phyloP scores from a whole-genome alignment of 2,113 vertebrate species.

The Amphiprion ocellaris region DNA sequence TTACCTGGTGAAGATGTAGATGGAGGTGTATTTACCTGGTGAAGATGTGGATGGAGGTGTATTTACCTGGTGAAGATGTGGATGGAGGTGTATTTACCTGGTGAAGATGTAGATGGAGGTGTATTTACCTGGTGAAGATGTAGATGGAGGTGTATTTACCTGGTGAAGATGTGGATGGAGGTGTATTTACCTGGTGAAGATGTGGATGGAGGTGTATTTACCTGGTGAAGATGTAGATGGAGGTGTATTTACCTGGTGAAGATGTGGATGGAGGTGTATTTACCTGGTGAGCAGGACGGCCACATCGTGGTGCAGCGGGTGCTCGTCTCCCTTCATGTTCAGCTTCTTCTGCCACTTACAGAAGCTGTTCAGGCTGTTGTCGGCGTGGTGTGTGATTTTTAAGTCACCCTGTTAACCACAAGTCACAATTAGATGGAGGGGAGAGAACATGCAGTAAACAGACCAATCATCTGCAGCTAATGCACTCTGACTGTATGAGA shows the following conservation, averaged over 20 bases:
- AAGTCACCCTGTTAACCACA: constrained; percentile 88
- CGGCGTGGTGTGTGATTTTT: constrained; percentile 95
- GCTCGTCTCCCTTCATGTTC: constrained; percentile 91
- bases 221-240: constrained; percentile 66
- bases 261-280: background rate
- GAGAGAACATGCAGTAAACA: background rate
- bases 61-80: constrained; percentile 77
- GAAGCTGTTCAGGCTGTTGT: constrained; percentile 94
- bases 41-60: no score
- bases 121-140: constrained; percentile 48
- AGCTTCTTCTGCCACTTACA: constrained; percentile 98
- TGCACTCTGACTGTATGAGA: background rate
- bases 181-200: constrained; percentile 52
- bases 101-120: no score
- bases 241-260: no score
- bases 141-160: constrained; percentile 48
- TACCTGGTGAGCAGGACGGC: constrained; percentile 97
- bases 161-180: no score
- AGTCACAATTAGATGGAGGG: background rate
- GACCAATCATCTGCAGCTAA: background rate
- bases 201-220: constrained; percentile 44
- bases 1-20: constrained; percentile 77
- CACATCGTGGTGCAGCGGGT: constrained; percentile 93
- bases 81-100: no score
- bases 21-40: no score